Evolutionary conservation across 2,797 vertebrate genomes (phyloP), one percentile per base, ranked within the genome.

Genomic region (Hippopotamyrus pictus): DNA sequence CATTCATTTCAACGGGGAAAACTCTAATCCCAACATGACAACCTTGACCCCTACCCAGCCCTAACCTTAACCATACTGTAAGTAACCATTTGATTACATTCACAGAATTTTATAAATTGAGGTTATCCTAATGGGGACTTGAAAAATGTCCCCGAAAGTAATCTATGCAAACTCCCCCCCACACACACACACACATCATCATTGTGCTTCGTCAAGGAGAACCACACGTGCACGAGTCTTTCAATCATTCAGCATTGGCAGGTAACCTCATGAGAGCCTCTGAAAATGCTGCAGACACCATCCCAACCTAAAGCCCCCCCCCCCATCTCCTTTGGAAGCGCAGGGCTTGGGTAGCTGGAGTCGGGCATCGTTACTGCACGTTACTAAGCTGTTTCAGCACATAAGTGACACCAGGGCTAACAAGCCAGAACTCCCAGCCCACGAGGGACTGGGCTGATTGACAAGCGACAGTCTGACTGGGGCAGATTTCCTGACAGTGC

Each of bases 381-480:
- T 88, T 65, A 44, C 89, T 69, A n/a, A 86, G 85, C 85, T 89
- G 88, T 41, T 84, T 90, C 86, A 88, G 73, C 86, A 90, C 82
- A 84, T 88, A 44, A 89, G 46, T 59, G 85, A 87, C 62, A 73
- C 33, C 54, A 65, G 46, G 41, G 12, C 12, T n/a, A 62, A 48
- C 11, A 82, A 82, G 25, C 9, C 50, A 83, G 73, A 86, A 54
- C 7, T 22, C 25, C 22, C 65, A 57, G 69, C 46, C n/a, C n/a
- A 84, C 22, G 82, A 50, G 69, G 62, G 46, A 50, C 53, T 65
- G 22, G 25, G 46, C 33, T 37, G 54, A 90, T 53, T 90, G 89
- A 37, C 86, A 53, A 76, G 51, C 59, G 22, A 46, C 69, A 29
- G 12, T 46, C 33, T 65, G 57, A 51, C 1, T 29, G 44, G 29